Base-by-base conservation (phyloP, 1,140 invertebrate genomes). In the Zophobas atratus region DNA sequence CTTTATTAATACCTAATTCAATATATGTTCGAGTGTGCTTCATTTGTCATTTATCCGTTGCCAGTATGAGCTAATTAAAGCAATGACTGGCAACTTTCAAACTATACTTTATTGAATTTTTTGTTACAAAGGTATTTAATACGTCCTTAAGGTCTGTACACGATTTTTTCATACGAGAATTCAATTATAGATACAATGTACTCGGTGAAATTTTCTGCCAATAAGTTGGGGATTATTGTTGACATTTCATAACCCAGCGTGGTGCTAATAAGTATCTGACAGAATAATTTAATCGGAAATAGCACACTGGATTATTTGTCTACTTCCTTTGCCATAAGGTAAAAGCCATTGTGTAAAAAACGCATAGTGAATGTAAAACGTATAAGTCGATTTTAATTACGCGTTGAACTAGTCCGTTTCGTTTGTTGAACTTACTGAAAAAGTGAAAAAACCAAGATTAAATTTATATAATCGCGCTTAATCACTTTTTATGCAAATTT, bases 281-380 rank as follows among this genome's bases (percentile, higher is more conserved):
- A 60, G n/a, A 60, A 60, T 60, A 60, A 60, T 55, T 55, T 34
- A 55, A 20, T 20, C 20, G 20, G 20, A 20, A 20, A 20, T 20
- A 20, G 20, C 20, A 20, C 20, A 20, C 20, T 20, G 20, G 20
- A 20, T 20, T 20, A 20, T 20, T 20, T 20, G 20, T 20, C 20
- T 20, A 20, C 20, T 20, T 20, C 20, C 20, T 20, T 20, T 20
- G 20, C 20, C 20, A 20, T 20, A 20, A 20, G 20, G 20, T 20
- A 20, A 20, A 20, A 20, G 20, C 20, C 20, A 20, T 20, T 20
- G 20, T 20, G 20, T 20, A 20, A 20, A 20, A 20, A 20, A 20
- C 20, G 20, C 20, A 20, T 20, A 20, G 20, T 20, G 20, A 20
- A 20, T 20, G 20, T 20, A 20, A 20, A 20, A 20, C 20, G 20